phyloP scores from a whole-genome alignment of 2,888 invertebrate genomes.

The Hyposoter dolosus region DNA sequence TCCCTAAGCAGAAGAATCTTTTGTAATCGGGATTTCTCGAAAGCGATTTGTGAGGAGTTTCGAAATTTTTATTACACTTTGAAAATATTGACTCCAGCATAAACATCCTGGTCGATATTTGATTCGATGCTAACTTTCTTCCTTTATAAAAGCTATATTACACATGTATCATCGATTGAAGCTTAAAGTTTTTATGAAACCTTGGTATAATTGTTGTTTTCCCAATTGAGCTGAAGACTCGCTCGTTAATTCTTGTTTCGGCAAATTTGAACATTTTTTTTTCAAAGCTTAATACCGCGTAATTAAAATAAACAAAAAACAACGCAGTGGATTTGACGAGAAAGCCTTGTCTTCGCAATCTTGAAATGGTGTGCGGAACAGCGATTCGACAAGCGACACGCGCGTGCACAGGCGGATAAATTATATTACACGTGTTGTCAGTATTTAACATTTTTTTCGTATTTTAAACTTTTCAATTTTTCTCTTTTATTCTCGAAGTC shows the following conservation, averaged over 20 bases:
- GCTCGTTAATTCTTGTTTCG: neutral
- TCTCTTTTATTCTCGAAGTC: slow-evolving; percentile 87
- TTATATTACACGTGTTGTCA: slow-evolving; percentile 52
- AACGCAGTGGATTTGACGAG: neutral
- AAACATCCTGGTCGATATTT: slow-evolving; percentile 6
- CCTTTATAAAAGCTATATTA: slow-evolving; percentile 57
- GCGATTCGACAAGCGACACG: slow-evolving; percentile 20
- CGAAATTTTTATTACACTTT: slow-evolving; percentile 39
- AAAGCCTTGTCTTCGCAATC: slow-evolving; percentile 31
- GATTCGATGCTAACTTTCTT: slow-evolving; percentile 13
- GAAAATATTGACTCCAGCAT: slow-evolving; percentile 39
- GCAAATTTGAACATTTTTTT: slow-evolving; percentile 15
- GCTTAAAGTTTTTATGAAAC: neutral
- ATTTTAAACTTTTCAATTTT: neutral
- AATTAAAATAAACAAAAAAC: neutral
- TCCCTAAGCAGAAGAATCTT: neutral
- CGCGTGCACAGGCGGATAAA: slow-evolving; percentile 24
- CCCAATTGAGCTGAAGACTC: neutral
- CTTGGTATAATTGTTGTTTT: neutral
- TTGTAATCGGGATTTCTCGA: neutral
- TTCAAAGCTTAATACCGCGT: neutral
- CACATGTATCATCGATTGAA: slow-evolving; percentile 9
- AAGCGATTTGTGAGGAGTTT: neutral
- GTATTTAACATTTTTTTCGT: slow-evolving; percentile 6
- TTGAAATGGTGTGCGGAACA: slow-evolving; percentile 23